These are phyloP conservation scores for Pseudanteris insignis DNA, from an alignment of 2,888 invertebrate genomes.

Conservation along the genomic window DNA sequence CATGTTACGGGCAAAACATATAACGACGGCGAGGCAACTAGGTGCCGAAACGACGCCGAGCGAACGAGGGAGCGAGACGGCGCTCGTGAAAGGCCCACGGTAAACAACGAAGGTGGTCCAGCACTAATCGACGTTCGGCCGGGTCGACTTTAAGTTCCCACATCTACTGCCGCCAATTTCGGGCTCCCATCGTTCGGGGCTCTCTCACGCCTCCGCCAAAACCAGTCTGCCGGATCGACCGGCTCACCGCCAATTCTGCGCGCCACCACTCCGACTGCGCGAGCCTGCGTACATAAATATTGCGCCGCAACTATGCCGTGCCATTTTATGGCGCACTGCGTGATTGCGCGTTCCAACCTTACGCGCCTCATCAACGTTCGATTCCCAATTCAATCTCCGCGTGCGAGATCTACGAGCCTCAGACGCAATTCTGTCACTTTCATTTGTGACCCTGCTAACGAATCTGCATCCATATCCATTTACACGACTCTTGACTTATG, in stretches of 20 bases:
- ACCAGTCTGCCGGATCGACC: constrained; percentile 41
- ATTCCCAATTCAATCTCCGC: constrained; percentile 31
- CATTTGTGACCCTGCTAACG: too few relatives aligned
- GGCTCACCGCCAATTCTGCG: constrained; percentile 36
- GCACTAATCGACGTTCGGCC: constrained; percentile 49
- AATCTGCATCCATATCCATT: too few relatives aligned
- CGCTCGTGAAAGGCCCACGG: constrained; percentile 45
- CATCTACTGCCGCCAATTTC: constrained; percentile 44
- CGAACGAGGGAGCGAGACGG: constrained; percentile 8
- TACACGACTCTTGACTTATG: too few relatives aligned
- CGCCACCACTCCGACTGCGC: constrained; percentile 21
- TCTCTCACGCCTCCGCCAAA: constrained; percentile 41
- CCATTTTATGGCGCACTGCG: constrained; percentile 29
- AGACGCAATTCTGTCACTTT: too few relatives aligned
- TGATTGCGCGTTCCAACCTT: constrained; percentile 23
- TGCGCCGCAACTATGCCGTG: constrained; percentile 13
- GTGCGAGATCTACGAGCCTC: too few relatives aligned
- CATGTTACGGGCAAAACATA: constrained; percentile 41
- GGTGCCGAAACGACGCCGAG: constrained; percentile 37
- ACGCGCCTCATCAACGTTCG: constrained; percentile 13
- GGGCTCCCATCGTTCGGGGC: constrained; percentile 48
- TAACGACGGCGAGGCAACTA: constrained; percentile 37
- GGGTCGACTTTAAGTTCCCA: constrained; percentile 43
- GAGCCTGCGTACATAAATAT: constrained; percentile 39
- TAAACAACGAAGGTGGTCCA: constrained; percentile 58